Evolutionary conservation across 2,888 invertebrate species (phyloP).

Genomic region (Lottia gigantea): DNA sequence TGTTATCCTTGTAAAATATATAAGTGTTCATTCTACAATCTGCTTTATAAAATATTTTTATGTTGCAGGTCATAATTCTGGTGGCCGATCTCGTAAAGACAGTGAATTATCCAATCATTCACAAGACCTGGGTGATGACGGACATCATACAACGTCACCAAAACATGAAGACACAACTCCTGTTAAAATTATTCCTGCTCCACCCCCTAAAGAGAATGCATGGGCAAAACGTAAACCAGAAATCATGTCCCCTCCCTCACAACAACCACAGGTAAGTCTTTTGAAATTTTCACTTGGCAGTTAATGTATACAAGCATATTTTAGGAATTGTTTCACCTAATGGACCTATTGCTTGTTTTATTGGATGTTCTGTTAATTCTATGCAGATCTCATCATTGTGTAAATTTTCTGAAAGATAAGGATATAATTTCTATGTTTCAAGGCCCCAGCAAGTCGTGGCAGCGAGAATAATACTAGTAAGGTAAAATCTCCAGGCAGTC

Average conservation of each 20-base stretch:
- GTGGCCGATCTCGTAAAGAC: slow-evolving; percentile 40
- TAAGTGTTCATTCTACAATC: no score
- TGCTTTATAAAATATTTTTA: no score
- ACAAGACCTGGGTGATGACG: slow-evolving; percentile 31
- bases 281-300: no score
- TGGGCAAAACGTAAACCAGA: slow-evolving; percentile 56
- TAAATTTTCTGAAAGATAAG: no score
- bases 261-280: slow-evolving; percentile 14
- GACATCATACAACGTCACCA: slow-evolving; percentile 23
- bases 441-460: not conserved
- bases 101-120: slow-evolving; percentile 49
- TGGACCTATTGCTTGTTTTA: no score
- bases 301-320: no score
- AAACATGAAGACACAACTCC: slow-evolving; percentile 38
- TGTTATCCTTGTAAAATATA: no score
- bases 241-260: slow-evolving; percentile 11
- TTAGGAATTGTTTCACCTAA: no score
- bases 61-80: not conserved
- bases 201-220: slow-evolving; percentile 62
- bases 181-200: slow-evolving; percentile 60
- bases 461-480: slow-evolving; percentile 18
- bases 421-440: no score
- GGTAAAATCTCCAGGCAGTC: not conserved
- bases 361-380: no score
- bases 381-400: no score